Conservation (phyloP, 2,113 vertebrate genomes). For the Gorsachius goisagi region DNA sequence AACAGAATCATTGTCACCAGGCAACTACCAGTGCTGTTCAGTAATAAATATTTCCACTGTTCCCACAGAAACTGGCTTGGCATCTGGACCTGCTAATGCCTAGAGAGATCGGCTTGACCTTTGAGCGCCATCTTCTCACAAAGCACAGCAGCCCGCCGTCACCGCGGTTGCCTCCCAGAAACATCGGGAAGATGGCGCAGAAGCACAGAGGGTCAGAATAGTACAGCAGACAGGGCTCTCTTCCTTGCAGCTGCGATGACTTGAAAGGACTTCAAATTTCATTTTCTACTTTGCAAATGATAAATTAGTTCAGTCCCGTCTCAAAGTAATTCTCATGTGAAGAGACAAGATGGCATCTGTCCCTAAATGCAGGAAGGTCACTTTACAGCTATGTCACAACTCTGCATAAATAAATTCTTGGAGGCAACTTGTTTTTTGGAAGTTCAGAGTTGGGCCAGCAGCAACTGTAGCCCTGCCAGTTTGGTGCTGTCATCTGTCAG, state of each 20-base stretch:
- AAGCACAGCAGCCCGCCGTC: not conserved
- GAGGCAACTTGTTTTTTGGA: not conserved
- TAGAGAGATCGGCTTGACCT: slow-evolving; percentile 19
- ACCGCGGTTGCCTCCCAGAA: not conserved
- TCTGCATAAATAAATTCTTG: not conserved
- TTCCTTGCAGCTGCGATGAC: not conserved
- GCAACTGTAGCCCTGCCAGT: not conserved
- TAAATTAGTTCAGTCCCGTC: not conserved
- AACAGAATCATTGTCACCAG: slow-evolving; percentile 49
- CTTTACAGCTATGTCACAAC: not conserved
- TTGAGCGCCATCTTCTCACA: not conserved
- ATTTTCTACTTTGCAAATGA: not conserved
- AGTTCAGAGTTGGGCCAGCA: not conserved
- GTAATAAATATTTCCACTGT: slow-evolving; percentile 51
- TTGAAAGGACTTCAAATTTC: not conserved
- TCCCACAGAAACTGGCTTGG: slow-evolving; percentile 38
- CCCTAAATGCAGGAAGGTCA: not conserved
- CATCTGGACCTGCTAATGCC: slow-evolving; percentile 25
- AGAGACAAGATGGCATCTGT: not conserved
- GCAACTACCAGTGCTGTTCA: slow-evolving; percentile 31
- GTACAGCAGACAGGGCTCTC: not conserved
- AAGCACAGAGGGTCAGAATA: not conserved
- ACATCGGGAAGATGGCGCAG: not conserved
- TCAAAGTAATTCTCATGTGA: not conserved
- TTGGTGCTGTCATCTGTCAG: not conserved